phyloP scores from a whole-genome alignment of 2,797 vertebrate genomes.

The Pampus argenteus region DNA sequence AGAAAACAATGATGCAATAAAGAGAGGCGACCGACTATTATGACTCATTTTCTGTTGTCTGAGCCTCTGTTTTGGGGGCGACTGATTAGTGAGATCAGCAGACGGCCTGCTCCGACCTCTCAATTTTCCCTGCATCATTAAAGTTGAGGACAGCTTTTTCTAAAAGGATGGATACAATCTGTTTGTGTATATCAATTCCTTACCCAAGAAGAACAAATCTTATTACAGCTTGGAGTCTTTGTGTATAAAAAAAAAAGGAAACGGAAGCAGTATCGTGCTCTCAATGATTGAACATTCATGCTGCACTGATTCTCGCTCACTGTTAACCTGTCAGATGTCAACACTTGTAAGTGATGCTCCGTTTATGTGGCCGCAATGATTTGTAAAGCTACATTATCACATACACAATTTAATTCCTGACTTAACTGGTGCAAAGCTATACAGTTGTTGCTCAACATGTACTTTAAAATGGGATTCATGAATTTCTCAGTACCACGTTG shows the following conservation, averaged over 20 bases:
- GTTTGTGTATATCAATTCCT: slow-evolving; percentile 24
- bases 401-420: slow-evolving; percentile 44
- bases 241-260: slow-evolving; percentile 23
- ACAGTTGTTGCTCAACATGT: slow-evolving; percentile 29
- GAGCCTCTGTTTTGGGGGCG: slow-evolving; percentile 27
- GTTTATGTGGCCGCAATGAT: slow-evolving; percentile 42
- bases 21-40: slow-evolving; percentile 3
- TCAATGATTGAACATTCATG: slow-evolving; percentile 56
- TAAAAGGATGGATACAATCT: slow-evolving; percentile 39
- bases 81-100: slow-evolving; percentile 44
- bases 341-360: slow-evolving; percentile 34
- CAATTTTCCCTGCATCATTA: slow-evolving; percentile 37
- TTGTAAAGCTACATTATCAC: slow-evolving; percentile 37
- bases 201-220: slow-evolving; percentile 47
- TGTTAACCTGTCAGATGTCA: slow-evolving; percentile 47
- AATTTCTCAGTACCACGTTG: slow-evolving; percentile 38
- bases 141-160: slow-evolving; percentile 30
- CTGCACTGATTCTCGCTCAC: slow-evolving; percentile 25
- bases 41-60: slow-evolving; percentile 41
- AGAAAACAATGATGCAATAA: slow-evolving; percentile 12
- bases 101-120: slow-evolving; percentile 44
- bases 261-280: slow-evolving; percentile 30
- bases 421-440: slow-evolving; percentile 31
- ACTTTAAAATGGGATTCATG: slow-evolving; percentile 62
- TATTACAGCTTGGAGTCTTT: slow-evolving; percentile 37